Evolutionary conservation across 2,888 invertebrate genomes (phyloP).

Genomic region (Morpho achilles): DNA sequence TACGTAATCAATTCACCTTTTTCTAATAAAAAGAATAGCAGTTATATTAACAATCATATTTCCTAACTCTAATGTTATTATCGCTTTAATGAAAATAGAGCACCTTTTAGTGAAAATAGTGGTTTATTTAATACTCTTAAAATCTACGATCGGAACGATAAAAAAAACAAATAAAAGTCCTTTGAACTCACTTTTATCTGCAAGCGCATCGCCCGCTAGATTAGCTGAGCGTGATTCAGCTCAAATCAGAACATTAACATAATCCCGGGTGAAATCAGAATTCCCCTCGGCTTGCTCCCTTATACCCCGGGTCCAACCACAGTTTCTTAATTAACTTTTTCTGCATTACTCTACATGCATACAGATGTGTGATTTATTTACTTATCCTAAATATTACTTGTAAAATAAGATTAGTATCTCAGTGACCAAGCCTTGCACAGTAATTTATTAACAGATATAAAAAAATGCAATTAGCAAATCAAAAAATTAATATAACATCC

Average conservation of each 20-base stretch:
- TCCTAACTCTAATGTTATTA: too few relatives aligned
- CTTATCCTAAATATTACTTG: neutral
- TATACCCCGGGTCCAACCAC: slow-evolving; percentile 15
- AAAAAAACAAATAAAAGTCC: slow-evolving; percentile 7
- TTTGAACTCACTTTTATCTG: slow-evolving; percentile 22
- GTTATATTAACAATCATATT: too few relatives aligned
- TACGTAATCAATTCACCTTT: too few relatives aligned
- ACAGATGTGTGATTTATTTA: slow-evolving; percentile 1
- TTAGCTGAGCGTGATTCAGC: slow-evolving; percentile 32
- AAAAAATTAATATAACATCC: too few relatives aligned
- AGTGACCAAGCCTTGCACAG: too few relatives aligned
- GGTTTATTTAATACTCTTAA: too few relatives aligned
- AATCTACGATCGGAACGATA: neutral
- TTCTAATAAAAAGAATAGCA: too few relatives aligned
- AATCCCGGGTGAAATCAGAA: slow-evolving; percentile 30
- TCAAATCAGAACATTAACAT: slow-evolving; percentile 33
- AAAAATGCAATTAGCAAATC: too few relatives aligned
- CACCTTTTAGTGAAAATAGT: too few relatives aligned
- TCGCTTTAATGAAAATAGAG: too few relatives aligned
- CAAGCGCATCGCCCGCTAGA: slow-evolving; percentile 29
- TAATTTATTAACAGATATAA: too few relatives aligned
- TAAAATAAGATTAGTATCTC: too few relatives aligned
- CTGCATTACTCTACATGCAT: slow-evolving; percentile 10
- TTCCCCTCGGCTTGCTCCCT: slow-evolving; percentile 23
- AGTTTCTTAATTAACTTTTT: slow-evolving; percentile 13